Conservation (phyloP, 2,888 invertebrate genomes). For the Acleris holmiana region DNA sequence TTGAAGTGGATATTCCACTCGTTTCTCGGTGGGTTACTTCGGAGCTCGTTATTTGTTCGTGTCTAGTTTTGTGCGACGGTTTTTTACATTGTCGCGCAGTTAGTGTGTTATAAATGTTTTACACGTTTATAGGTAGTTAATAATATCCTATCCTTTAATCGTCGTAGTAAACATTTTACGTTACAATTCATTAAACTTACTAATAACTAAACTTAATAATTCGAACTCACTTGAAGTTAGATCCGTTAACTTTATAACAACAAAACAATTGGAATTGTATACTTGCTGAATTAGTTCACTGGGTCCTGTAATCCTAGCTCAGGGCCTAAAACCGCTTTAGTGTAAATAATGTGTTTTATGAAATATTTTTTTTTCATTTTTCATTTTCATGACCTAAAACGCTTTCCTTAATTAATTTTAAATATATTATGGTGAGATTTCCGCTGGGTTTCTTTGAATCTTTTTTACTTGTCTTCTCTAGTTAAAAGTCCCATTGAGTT, state of each 20-base stretch:
- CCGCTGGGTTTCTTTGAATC: constrained; percentile 6
- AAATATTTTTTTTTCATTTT: no score
- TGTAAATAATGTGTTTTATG: no score
- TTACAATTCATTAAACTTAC: no score
- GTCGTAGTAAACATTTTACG: no score
- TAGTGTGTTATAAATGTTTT: constrained; percentile 2
- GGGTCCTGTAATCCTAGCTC: no score
- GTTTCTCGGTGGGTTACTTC: constrained; percentile 21
- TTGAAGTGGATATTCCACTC: constrained; percentile 35
- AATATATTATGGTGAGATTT: constrained; percentile 5
- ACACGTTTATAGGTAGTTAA: constrained; percentile 1
- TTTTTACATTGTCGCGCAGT: constrained; percentile 37
- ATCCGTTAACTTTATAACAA: neutral
- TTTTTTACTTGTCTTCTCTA: constrained; percentile 49
- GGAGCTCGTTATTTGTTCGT: constrained; percentile 36
- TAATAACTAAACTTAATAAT: no score
- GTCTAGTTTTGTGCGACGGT: constrained; percentile 25
- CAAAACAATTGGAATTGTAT: no score
- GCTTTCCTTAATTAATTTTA: constrained; percentile 27
- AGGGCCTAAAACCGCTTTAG: no score
- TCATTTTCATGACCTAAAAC: neutral
- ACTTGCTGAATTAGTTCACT: no score
- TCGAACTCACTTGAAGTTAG: no score
- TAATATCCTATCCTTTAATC: no score
- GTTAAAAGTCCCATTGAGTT: constrained; percentile 54